A percentile compares a stretch with the other conserved stretches of the same genome.
Evolutionary conservation across 1,140 invertebrate genomes (phyloP).

Genomic region (Tetranychus cinnabarinus): DNA sequence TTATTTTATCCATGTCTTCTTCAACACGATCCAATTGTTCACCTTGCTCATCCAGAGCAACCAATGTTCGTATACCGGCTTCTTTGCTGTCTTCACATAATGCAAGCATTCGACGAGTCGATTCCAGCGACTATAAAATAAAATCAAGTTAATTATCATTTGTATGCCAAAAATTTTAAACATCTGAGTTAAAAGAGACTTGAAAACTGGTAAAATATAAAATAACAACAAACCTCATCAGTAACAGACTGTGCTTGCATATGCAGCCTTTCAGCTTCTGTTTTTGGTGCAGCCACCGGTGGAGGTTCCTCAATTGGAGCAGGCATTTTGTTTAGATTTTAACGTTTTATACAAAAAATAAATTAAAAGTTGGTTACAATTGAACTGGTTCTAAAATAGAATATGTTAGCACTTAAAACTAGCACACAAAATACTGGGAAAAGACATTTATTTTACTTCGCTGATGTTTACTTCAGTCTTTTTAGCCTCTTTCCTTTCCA

Average conservation of each 20-base stretch:
- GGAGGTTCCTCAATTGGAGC: background rate
- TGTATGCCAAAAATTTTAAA: background rate
- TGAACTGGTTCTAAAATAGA: too few species aligned
- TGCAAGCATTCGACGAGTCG: conserved; percentile 13
- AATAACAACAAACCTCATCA: background rate
- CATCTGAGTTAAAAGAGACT: too few species aligned
- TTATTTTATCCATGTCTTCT: conserved; percentile 98
- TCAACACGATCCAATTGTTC: conserved; percentile 98
- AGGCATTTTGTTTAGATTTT: too few species aligned
- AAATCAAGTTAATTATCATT: too few species aligned
- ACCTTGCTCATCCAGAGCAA: conserved; percentile 16
- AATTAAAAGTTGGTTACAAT: too few species aligned
- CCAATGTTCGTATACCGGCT: conserved; percentile 17
- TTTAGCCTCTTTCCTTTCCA: too few species aligned
- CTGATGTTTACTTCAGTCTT: too few species aligned
- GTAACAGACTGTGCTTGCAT: background rate
- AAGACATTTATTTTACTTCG: too few species aligned
- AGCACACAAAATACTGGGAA: too few species aligned
- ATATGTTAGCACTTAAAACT: too few species aligned
- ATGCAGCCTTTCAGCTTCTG: background rate
- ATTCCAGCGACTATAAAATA: conserved; percentile 9
- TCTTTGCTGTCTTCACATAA: conserved; percentile 16
- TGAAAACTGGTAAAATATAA: background rate
- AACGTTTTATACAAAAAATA: too few species aligned
- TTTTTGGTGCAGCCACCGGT: background rate